Base-by-base conservation (phyloP, 2,113 vertebrate genomes). In the Gallinago media region DNA sequence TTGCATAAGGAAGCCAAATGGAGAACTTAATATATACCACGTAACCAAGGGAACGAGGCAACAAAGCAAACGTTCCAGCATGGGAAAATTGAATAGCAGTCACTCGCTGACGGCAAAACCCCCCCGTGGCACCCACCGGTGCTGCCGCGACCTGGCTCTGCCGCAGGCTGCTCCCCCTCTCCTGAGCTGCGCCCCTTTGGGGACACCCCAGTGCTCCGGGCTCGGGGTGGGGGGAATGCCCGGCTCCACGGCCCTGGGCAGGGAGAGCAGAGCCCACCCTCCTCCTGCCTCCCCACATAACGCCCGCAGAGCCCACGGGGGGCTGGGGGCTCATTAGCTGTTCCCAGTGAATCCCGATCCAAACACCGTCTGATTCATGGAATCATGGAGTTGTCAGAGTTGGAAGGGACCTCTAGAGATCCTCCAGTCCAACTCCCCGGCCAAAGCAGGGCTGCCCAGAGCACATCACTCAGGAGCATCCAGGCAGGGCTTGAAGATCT, bases 11-110 rank as follows among this genome's bases (percentile, higher is more conserved):
- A 92, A 93, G 74, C 54, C 85, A 95, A 93, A 93, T 2, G 70
- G 84, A 81, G 87, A 89, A 91, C 95, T 91, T 85, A 94, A 95
- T 94, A 94, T 91, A 92, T 76, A 95, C 62, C 93, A 79, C 0
- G 95, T 97, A 96, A 96, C 95, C 92, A 96, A 96, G 96, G 95
- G 87, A 96, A 96, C 95, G 1, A 89, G 81, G 81, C 87, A 82
- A 89, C 91, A 89, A 92, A 91, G 92, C 44, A 50, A 95, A 61
- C 4, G 31, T 78, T 96, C 76, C 83, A 84, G 86, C 0, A 0
- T 31, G 0, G 2, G 80, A 67, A 91, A 87, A 89, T 25, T 47
- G 73, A 94, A 75, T 44, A 85, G 46, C 73, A 91, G 87, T 82
- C 87, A 72, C 70, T 79, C 5, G 13, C 49, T 46, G 87, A 93